These are phyloP conservation scores for Vimba vimba DNA, from an alignment of 2,113 vertebrate species.

Conservation along the genomic window DNA sequence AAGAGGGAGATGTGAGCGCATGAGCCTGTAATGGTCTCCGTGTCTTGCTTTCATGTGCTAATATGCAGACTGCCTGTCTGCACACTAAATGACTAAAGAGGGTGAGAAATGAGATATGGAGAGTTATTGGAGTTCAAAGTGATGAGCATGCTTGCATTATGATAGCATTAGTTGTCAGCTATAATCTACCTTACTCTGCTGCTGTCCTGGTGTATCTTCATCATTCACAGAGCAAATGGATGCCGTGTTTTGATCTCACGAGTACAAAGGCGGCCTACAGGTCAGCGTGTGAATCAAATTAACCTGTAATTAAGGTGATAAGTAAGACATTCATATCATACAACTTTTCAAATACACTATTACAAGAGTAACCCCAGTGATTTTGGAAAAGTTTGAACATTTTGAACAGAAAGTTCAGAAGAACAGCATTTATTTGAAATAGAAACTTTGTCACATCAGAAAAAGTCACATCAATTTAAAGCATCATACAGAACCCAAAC, in stretches of 20 bases:
- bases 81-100: slow-evolving; percentile 35
- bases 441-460: too few relatives aligned
- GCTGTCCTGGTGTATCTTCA: slow-evolving; percentile 11
- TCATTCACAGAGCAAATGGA: slow-evolving; percentile 1
- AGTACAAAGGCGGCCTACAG: slow-evolving; percentile 7
- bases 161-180: slow-evolving; percentile 8
- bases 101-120: slow-evolving; percentile 25
- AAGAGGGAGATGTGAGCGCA: not conserved
- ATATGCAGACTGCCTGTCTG: slow-evolving; percentile 38
- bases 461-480: too few relatives aligned
- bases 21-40: slow-evolving; percentile 38
- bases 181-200: slow-evolving; percentile 24
- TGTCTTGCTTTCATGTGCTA: slow-evolving; percentile 56
- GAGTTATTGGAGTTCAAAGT: slow-evolving; percentile 40
- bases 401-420: too few relatives aligned
- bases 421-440: too few relatives aligned
- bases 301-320: slow-evolving; percentile 3
- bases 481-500: not conserved
- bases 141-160: slow-evolving; percentile 28
- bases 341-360: not conserved
- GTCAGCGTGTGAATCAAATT: slow-evolving; percentile 1
- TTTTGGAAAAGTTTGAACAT: not conserved
- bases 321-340: not conserved
- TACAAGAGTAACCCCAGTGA: not conserved
- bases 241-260: not conserved